A percentile compares a stretch with the other conserved stretches of the same genome.
Evolutionary conservation across 2,888 invertebrate species (phyloP).

Genomic region (Entomobrya multifasciata): DNA sequence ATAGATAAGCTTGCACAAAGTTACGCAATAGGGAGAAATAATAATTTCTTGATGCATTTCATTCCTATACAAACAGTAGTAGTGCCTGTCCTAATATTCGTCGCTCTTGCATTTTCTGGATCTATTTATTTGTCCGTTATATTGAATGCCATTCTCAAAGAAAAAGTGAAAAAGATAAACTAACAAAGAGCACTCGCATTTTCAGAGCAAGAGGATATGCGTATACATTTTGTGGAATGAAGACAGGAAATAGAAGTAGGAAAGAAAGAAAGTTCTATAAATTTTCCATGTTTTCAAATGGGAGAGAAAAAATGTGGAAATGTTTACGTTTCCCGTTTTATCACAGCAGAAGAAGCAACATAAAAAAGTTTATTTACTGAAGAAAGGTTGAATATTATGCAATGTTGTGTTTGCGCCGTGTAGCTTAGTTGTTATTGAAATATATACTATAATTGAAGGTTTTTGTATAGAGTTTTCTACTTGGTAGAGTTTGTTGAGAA

Average conservation of each 20-base stretch:
- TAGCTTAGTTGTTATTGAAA: not conserved
- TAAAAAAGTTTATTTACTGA: slow-evolving; percentile 1
- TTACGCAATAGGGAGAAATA: not conserved
- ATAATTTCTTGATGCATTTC: slow-evolving; percentile 1
- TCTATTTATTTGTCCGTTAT: slow-evolving; percentile 33
- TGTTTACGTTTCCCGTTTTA: slow-evolving; percentile 15
- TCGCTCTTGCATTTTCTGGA: not conserved
- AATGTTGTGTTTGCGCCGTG: slow-evolving; percentile 17
- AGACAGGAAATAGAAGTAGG: slow-evolving; percentile 31
- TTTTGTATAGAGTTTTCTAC: too few relatives aligned
- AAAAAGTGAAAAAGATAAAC: slow-evolving; percentile 15
- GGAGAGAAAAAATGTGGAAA: slow-evolving; percentile 10
- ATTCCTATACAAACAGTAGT: slow-evolving; percentile 10
- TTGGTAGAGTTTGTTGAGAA: too few relatives aligned
- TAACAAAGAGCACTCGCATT: not conserved
- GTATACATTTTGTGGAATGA: not conserved
- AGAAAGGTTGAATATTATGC: slow-evolving; percentile 12
- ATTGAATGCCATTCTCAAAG: slow-evolving; percentile 5
- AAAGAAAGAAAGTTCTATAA: slow-evolving; percentile 26
- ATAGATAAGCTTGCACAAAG: not conserved
- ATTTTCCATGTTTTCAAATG: slow-evolving; percentile 4
- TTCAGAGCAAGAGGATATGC: not conserved
- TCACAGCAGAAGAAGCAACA: too few relatives aligned
- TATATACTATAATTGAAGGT: too few relatives aligned
- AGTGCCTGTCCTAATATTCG: not conserved